Evolutionary conservation across 2,797 vertebrate species (phyloP).

Genomic region (Crocodylus rhombifer): DNA sequence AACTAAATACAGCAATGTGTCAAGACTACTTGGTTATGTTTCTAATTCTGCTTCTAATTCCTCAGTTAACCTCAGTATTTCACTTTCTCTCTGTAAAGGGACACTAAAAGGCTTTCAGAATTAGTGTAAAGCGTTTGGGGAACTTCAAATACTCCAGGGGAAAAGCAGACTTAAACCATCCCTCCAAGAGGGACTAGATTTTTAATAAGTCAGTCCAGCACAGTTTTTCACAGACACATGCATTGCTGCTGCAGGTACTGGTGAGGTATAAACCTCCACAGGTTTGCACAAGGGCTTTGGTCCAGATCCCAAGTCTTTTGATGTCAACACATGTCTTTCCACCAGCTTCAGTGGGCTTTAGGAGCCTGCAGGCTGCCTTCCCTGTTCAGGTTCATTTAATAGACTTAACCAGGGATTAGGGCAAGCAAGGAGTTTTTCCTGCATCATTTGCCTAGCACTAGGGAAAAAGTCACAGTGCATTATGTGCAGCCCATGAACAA

Average conservation of each 20-base stretch:
- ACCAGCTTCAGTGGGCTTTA: accelerated
- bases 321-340: background rate
- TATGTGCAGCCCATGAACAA: background rate
- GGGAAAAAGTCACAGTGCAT: accelerated
- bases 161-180: background rate
- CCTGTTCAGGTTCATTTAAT: background rate
- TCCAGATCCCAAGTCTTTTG: background rate
- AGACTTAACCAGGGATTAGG: background rate
- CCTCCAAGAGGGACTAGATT: background rate
- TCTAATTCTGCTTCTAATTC: background rate
- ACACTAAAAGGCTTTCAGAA: background rate
- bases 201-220: background rate
- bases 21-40: background rate
- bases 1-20: background rate
- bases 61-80: background rate
- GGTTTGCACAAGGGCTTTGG: background rate
- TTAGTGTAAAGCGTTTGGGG: background rate
- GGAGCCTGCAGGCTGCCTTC: background rate
- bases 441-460: background rate
- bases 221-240: background rate
- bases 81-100: too few species aligned
- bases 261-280: background rate
- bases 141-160: background rate
- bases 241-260: background rate
- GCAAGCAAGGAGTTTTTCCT: background rate